Percentiles rank a stretch among this genome's conserved stretches.
Evolutionary conservation across 1,140 invertebrate species (phyloP).

Genomic region (Caerostris extrusa): DNA sequence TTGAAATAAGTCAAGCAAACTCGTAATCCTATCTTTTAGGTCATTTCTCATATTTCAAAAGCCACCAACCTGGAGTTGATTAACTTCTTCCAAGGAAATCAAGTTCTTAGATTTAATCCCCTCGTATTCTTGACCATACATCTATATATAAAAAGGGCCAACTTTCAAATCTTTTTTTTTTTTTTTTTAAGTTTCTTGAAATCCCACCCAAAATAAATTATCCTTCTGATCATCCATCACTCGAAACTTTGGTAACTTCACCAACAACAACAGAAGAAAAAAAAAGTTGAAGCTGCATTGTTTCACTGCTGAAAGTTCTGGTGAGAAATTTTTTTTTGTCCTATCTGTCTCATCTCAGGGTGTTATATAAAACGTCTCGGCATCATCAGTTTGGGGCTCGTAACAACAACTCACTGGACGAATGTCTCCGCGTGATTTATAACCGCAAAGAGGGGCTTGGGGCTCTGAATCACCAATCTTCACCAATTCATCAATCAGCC

Average conservation of each 20-base stretch:
- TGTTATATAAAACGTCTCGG: slow-evolving; percentile 47
- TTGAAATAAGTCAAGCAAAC: too few relatives aligned
- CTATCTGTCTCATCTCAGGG: slow-evolving; percentile 48
- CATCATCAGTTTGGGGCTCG: slow-evolving; percentile 52
- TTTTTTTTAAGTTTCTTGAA: slow-evolving; percentile 16
- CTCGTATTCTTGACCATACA: not conserved
- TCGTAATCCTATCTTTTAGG: too few relatives aligned
- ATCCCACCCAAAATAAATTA: slow-evolving; percentile 64
- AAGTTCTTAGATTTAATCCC: not conserved
- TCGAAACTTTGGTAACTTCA: slow-evolving; percentile 39
- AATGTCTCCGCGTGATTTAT: slow-evolving; percentile 62
- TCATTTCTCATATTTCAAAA: not conserved
- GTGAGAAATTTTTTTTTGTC: not conserved
- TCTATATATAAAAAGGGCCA: not conserved
- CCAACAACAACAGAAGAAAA: not conserved
- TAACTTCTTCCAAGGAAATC: not conserved
- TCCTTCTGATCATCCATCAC: slow-evolving; percentile 63
- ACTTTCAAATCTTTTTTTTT: slow-evolving; percentile 17
- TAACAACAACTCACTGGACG: slow-evolving; percentile 49
- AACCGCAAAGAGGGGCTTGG: slow-evolving; percentile 43
- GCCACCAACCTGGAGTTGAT: not conserved
- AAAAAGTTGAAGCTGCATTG: slow-evolving; percentile 13
- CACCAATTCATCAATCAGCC: slow-evolving; percentile 67
- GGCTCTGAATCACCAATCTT: slow-evolving; percentile 65
- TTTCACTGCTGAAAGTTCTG: slow-evolving; percentile 37